Conservation (phyloP, 2,113 vertebrate genomes). For the Brevimyrus niger region DNA sequence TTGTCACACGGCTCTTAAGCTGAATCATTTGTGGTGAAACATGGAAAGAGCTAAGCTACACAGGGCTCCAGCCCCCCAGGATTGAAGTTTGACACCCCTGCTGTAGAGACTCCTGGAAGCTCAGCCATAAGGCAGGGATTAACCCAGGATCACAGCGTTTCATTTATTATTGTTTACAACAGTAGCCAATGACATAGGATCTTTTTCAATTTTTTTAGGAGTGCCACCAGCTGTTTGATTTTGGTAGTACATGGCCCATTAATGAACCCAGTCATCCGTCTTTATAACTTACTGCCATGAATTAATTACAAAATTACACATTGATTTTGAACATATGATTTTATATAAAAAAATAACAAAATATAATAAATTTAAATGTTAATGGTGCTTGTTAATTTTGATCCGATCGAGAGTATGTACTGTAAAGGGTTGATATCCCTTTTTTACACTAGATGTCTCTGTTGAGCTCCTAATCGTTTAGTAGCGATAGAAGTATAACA, state of each 20-base stretch:
- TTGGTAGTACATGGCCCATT: neutral
- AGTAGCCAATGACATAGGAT: neutral
- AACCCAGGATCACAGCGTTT: neutral
- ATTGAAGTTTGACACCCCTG: too few species aligned
- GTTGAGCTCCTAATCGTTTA: neutral
- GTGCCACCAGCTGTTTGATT: conserved; percentile 12
- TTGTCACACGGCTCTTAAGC: too few species aligned
- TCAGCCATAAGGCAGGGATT: neutral
- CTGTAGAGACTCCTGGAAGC: neutral
- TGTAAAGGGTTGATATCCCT: neutral
- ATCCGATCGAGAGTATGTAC: too few species aligned
- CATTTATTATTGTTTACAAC: neutral
- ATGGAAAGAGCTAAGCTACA: too few species aligned
- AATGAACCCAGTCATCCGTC: neutral
- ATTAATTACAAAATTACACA: neutral
- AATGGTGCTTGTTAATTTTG: too few species aligned
- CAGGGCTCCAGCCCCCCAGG: too few species aligned
- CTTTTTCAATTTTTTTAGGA: neutral
- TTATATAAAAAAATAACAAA: too few species aligned
- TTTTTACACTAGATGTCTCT: conserved; percentile 14
- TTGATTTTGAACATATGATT: neutral
- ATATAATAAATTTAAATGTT: too few species aligned
- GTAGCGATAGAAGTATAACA: neutral
- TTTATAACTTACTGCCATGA: neutral
- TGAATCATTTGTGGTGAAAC: too few species aligned